These are phyloP conservation scores for Timema cristinae DNA, from an alignment of 2,888 invertebrate species.

Conservation along the genomic window DNA sequence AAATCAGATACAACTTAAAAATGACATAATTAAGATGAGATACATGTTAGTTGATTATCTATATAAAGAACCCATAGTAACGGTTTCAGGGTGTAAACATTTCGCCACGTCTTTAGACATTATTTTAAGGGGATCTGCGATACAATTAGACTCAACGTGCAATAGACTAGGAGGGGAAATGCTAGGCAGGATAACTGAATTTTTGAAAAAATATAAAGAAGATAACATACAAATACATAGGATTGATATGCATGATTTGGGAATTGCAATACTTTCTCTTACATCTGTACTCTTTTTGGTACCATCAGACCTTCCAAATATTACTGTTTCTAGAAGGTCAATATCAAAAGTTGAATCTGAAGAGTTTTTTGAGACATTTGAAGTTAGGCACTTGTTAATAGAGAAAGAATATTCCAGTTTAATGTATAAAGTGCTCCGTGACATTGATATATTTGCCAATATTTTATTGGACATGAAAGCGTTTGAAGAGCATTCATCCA, in stretches of 20 bases:
- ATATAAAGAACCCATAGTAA: slow-evolving; percentile 1
- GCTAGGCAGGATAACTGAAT: background rate
- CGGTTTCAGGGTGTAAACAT: slow-evolving; percentile 4
- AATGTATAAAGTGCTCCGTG: no score
- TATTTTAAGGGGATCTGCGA: background rate
- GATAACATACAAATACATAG: no score
- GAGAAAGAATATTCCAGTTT: no score
- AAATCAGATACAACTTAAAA: background rate
- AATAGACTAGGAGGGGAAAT: background rate
- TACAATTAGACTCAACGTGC: background rate
- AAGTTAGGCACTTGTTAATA: no score
- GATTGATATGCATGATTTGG: no score
- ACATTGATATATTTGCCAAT: background rate
- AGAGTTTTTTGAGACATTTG: no score
- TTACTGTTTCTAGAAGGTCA: no score
- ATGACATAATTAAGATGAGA: background rate
- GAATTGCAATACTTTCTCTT: no score
- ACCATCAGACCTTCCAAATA: no score
- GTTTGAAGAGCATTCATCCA: background rate
- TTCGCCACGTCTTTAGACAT: background rate
- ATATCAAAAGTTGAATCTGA: no score
- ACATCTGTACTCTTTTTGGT: no score
- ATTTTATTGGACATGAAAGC: background rate
- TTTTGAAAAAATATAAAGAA: no score
- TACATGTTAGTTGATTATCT: background rate